Conservation (phyloP, 2,797 vertebrate genomes). For the Phrynocephalus vlangalii region DNA sequence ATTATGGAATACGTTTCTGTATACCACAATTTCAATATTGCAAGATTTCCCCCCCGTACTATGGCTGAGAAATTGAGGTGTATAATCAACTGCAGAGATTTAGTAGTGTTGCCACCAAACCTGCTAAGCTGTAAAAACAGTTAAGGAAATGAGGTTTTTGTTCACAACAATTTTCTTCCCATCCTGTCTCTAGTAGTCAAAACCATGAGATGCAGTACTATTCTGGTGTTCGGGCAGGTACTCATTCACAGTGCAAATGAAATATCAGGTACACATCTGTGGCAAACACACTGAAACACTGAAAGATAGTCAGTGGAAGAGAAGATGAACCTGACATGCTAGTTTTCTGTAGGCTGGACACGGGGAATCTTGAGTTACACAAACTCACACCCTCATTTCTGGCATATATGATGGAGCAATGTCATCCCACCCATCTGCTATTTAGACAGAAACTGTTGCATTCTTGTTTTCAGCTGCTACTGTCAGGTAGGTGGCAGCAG, state of each 20-base stretch:
- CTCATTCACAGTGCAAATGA: neutral
- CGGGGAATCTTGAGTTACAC: neutral
- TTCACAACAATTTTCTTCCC: too few species aligned
- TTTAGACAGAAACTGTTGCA: neutral
- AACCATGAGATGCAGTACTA: neutral
- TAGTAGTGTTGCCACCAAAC: neutral
- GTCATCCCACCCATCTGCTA: neutral
- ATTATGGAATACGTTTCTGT: neutral
- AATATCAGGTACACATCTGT: neutral
- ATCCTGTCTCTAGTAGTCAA: neutral
- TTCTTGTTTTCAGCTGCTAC: too few species aligned
- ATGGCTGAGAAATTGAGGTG: neutral
- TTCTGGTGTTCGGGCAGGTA: neutral
- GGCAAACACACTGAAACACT: neutral
- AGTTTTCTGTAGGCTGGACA: neutral
- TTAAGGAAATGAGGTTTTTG: neutral
- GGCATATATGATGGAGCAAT: neutral
- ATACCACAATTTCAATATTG: neutral
- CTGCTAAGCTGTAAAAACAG: neutral
- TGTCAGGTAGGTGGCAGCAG: too few species aligned
- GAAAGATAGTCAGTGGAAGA: too few species aligned
- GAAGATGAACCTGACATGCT: too few species aligned
- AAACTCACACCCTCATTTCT: neutral
- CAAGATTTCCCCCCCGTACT: neutral
- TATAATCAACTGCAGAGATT: neutral